These are phyloP conservation scores for Urocynchramus pylzowi DNA, from an alignment of 2,113 vertebrate species.

Conservation along the genomic window DNA sequence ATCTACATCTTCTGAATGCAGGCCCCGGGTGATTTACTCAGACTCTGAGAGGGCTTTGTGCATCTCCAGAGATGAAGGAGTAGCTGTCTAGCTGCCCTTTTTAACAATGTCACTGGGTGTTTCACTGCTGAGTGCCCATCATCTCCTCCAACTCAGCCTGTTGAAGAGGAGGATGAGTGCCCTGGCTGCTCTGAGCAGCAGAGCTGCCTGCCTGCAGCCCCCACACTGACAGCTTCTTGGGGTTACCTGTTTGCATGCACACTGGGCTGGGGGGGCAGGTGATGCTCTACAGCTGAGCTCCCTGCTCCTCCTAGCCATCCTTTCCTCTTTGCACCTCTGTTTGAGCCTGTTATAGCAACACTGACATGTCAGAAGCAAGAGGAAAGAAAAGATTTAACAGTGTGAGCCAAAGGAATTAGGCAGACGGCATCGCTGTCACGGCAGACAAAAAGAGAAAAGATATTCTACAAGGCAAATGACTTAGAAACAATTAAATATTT, in stretches of 20 bases:
- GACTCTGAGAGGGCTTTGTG: background rate
- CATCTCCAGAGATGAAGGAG: background rate
- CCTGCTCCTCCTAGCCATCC: background rate
- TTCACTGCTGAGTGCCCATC: background rate
- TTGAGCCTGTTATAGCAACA: background rate
- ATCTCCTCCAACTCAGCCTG: background rate
- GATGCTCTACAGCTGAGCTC: background rate
- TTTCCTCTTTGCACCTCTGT: fast-evolving
- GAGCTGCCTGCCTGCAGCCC: background rate
- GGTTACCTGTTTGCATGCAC: background rate
- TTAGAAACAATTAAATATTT: background rate
- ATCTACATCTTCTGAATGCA: background rate
- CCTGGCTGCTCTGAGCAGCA: background rate
- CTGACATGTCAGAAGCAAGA: background rate
- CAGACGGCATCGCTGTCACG: fast-evolving
- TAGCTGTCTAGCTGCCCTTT: background rate
- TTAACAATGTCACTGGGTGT: background rate
- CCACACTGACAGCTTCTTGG: background rate
- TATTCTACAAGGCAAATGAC: background rate
- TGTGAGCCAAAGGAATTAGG: background rate
- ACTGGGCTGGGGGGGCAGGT: background rate
- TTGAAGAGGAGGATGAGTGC: background rate
- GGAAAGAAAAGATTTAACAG: background rate
- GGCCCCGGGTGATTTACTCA: background rate
- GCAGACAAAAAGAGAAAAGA: background rate